These are phyloP conservation scores for Ctenomys sociabilis DNA, from an alignment of 2,113 vertebrate genomes.

Conservation along the genomic window DNA sequence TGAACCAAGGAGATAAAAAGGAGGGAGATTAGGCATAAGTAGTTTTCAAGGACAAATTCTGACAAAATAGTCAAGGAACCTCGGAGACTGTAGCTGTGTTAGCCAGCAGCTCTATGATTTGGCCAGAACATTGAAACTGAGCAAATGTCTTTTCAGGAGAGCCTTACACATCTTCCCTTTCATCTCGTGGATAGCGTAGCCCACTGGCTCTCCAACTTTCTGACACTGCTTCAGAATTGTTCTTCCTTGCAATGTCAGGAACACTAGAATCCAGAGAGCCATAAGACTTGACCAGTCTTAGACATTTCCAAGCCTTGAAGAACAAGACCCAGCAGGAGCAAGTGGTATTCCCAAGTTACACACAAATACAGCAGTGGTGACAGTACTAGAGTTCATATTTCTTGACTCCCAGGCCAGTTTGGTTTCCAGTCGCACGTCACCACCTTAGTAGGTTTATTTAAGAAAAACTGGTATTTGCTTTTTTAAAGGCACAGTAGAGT, in stretches of 20 bases:
- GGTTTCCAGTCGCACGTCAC: background rate
- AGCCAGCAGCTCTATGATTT: background rate
- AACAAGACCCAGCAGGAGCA: background rate
- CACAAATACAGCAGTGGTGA: background rate
- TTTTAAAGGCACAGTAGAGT: conserved; percentile 11
- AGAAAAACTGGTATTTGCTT: background rate
- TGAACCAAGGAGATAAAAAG: background rate
- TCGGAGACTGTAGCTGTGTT: background rate
- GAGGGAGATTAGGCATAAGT: background rate
- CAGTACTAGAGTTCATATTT: background rate
- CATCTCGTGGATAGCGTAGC: background rate
- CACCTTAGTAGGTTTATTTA: background rate
- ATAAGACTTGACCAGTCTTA: background rate
- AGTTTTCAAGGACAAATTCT: background rate
- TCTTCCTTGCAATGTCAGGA: background rate
- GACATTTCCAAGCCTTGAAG: background rate
- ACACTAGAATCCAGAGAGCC: background rate
- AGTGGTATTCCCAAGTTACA: background rate
- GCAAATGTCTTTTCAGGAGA: background rate
- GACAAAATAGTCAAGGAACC: background rate
- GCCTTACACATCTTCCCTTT: background rate
- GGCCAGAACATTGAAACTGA: background rate
- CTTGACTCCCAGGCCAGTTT: background rate
- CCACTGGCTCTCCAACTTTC: background rate
- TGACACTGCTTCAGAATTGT: background rate